phyloP scores from a whole-genome alignment of 2,888 invertebrate species.

The Pogonocherus hispidulus region DNA sequence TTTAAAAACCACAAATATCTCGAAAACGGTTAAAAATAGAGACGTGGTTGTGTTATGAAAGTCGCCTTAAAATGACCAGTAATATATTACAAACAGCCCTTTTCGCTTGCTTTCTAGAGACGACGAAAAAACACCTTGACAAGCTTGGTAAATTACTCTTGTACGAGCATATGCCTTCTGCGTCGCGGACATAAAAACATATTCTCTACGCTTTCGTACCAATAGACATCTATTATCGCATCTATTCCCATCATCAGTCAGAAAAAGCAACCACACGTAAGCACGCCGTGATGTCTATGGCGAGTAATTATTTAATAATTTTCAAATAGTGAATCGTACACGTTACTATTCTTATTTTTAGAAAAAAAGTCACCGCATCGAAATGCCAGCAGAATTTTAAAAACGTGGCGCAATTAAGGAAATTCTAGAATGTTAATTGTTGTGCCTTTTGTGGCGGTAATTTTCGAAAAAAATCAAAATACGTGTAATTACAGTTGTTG shows the following conservation, averaged over 20 bases:
- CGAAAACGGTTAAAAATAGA: too few relatives aligned
- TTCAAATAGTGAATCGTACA: conserved; percentile 43
- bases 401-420: conserved; percentile 50
- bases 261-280: conserved; percentile 12
- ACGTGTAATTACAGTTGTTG: conserved; percentile 49
- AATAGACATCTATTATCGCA: neutral
- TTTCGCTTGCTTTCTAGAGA: neutral
- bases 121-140: neutral
- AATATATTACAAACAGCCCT: too few relatives aligned
- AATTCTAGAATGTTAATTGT: conserved; percentile 54
- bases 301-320: conserved; percentile 45
- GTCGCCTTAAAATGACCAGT: too few relatives aligned
- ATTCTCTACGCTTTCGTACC: neutral
- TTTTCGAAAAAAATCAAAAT: conserved; percentile 50
- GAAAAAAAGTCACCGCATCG: conserved; percentile 40
- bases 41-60: too few relatives aligned
- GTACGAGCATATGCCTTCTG: conserved; percentile 36
- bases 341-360: conserved; percentile 43
- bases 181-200: neutral
- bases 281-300: conserved; percentile 3
- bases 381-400: conserved; percentile 50
- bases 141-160: neutral
- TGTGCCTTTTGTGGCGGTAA: conserved; percentile 48
- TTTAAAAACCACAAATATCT: too few relatives aligned
- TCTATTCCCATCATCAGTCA: neutral